phyloP scores from a whole-genome alignment of 2,113 vertebrate species.

The Podarcis raffonei region DNA sequence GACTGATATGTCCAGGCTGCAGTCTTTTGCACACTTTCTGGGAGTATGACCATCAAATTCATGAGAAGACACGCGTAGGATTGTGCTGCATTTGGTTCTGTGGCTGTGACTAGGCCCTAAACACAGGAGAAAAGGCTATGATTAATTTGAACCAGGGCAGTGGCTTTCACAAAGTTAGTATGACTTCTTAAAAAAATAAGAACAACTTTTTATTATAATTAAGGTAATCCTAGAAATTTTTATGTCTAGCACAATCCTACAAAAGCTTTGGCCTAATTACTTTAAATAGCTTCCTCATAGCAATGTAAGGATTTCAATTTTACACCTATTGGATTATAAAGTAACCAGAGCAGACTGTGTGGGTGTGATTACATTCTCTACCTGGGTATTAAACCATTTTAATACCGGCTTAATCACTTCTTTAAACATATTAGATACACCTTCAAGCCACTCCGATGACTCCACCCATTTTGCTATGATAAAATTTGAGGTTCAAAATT shows the following conservation, averaged over 20 bases:
- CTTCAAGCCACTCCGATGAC: neutral
- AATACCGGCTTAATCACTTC: slow-evolving; percentile 27
- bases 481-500: neutral
- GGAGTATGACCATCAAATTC: neutral
- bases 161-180: slow-evolving; percentile 22
- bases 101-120: neutral
- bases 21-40: neutral
- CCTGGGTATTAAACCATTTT: slow-evolving; percentile 43
- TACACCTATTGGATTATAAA: slow-evolving; percentile 67
- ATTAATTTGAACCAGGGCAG: neutral
- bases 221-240: slow-evolving; percentile 37
- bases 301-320: slow-evolving; percentile 61
- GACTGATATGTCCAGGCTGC: neutral
- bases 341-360: slow-evolving; percentile 19
- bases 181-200: slow-evolving; percentile 8
- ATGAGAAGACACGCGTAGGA: neutral
- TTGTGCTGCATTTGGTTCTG: neutral
- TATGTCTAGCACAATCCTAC: slow-evolving; percentile 41
- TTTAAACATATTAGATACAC: slow-evolving; percentile 7
- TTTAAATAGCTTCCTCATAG: slow-evolving; percentile 54
- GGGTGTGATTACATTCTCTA: slow-evolving; percentile 51
- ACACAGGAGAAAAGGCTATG: neutral
- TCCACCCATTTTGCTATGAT: neutral
- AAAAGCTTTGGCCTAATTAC: slow-evolving; percentile 61
- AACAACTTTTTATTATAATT: slow-evolving; percentile 32